A percentile compares a stretch with the other conserved stretches of the same genome.
These are phyloP conservation scores for Ibidorhyncha struthersii DNA, from an alignment of 2,113 vertebrate genomes.

Conservation along the genomic window DNA sequence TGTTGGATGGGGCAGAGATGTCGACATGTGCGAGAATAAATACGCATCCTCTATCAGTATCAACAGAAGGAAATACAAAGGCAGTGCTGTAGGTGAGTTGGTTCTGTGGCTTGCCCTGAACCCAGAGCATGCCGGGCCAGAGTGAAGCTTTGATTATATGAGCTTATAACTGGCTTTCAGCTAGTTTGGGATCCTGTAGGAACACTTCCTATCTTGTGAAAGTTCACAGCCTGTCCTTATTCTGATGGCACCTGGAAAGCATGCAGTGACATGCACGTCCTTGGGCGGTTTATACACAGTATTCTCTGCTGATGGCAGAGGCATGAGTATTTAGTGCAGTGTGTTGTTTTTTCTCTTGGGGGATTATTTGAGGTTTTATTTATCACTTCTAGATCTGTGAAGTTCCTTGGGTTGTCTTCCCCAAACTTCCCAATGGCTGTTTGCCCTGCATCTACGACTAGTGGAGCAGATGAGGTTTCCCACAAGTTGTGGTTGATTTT, in stretches of 20 bases:
- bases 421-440: background rate
- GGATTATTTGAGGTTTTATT: background rate
- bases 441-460: background rate
- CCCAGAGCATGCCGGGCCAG: background rate
- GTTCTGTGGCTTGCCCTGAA: background rate
- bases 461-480: background rate
- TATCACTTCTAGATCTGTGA: background rate
- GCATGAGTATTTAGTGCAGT: background rate
- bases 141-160: background rate
- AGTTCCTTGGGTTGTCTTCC: background rate
- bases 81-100: background rate
- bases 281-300: background rate
- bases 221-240: background rate
- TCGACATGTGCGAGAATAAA: background rate
- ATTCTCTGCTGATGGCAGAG: background rate
- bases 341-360: background rate
- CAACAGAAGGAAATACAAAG: background rate
- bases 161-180: background rate
- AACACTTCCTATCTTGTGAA: background rate
- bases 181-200: background rate
- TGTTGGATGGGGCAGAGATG: background rate
- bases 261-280: background rate
- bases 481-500: background rate
- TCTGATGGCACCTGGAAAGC: background rate
- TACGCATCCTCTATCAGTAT: background rate